phyloP scores from a whole-genome alignment of 2,797 vertebrate genomes.

The Phalloptychus januarius region DNA sequence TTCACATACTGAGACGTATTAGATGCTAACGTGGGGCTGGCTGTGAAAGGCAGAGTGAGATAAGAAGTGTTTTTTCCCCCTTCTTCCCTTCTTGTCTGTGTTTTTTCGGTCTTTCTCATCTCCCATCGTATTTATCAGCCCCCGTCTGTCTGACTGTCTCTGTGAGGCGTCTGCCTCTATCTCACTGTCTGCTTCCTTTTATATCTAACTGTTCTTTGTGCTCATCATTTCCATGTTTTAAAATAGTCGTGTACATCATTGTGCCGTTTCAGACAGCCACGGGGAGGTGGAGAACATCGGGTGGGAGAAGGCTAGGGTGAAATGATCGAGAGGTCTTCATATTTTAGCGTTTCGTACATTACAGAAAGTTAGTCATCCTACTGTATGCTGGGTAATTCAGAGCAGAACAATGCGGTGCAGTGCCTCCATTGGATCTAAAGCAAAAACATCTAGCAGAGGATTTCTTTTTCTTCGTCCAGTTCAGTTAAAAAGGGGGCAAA shows the following conservation, averaged over 20 bases:
- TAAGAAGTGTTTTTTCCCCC: constrained; percentile 38
- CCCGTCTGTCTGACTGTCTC: constrained; percentile 49
- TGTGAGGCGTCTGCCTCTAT: constrained; percentile 50
- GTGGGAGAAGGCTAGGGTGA: constrained; percentile 28
- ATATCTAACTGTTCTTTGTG: constrained; percentile 46
- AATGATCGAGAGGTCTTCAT: constrained; percentile 31
- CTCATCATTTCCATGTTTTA: constrained; percentile 36
- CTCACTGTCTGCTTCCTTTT: constrained; percentile 42
- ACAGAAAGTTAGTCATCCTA: constrained; percentile 36
- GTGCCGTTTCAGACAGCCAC: constrained; percentile 57
- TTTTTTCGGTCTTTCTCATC: constrained; percentile 28
- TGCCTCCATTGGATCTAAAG: constrained; percentile 23
- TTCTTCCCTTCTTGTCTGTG: constrained; percentile 20
- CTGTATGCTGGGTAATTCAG: constrained; percentile 14
- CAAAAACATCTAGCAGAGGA: not conserved
- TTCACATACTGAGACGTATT: constrained; percentile 13
- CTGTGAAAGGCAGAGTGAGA: constrained; percentile 56
- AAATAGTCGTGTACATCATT: constrained; percentile 44
- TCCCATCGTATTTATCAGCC: constrained; percentile 53
- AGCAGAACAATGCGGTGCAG: constrained; percentile 17
- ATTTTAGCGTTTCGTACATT: constrained; percentile 23
- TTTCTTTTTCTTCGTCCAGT: constrained; percentile 13
- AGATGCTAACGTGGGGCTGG: constrained; percentile 38
- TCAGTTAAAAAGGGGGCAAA: not conserved
- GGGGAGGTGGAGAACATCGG: constrained; percentile 35